A percentile compares a stretch with the other conserved stretches of the same genome.
Evolutionary conservation across 2,797 vertebrate genomes (phyloP).

Genomic region (Yasuhikotakia modesta): DNA sequence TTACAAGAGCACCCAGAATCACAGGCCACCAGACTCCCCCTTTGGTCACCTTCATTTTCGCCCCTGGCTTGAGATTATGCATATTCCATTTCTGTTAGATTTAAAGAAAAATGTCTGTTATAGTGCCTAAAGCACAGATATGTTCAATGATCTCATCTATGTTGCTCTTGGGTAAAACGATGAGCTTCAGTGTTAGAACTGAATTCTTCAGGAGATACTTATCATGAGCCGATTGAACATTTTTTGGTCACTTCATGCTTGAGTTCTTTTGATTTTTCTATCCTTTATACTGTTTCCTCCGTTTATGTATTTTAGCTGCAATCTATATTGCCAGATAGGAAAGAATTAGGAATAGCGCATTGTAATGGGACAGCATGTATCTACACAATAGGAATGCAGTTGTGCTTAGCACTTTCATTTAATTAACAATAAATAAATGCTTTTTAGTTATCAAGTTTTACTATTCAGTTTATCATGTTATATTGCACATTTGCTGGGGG

Average conservation of each 20-base stretch:
- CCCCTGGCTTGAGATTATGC: constrained; percentile 51
- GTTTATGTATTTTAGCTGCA: neutral
- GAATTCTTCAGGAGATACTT: constrained; percentile 22
- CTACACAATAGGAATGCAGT: neutral
- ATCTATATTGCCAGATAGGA: too few species aligned
- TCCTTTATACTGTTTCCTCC: neutral
- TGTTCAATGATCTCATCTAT: constrained; percentile 17
- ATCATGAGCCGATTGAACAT: neutral
- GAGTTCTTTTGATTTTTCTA: constrained; percentile 1
- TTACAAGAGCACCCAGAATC: constrained; percentile 25
- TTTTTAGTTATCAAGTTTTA: neutral
- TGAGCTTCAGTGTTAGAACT: constrained; percentile 22
- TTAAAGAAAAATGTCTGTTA: constrained; percentile 41
- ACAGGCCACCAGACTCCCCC: constrained; percentile 17
- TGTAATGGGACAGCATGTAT: neutral
- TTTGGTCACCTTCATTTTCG: constrained; percentile 29
- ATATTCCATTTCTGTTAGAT: constrained; percentile 51
- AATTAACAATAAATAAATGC: neutral
- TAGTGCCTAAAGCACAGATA: constrained; percentile 9
- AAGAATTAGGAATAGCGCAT: neutral
- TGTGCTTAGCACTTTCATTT: neutral
- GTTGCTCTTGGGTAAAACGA: constrained; percentile 26
- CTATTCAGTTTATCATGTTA: constrained; percentile 23
- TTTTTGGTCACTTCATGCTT: neutral
- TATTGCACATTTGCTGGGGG: constrained; percentile 13